A percentile compares a stretch with the other conserved stretches of the same genome.
These are phyloP conservation scores for Haliclona indistincta DNA, from an alignment of 37 sponge, comb jelly and placozoan species.

Conservation along the genomic window DNA sequence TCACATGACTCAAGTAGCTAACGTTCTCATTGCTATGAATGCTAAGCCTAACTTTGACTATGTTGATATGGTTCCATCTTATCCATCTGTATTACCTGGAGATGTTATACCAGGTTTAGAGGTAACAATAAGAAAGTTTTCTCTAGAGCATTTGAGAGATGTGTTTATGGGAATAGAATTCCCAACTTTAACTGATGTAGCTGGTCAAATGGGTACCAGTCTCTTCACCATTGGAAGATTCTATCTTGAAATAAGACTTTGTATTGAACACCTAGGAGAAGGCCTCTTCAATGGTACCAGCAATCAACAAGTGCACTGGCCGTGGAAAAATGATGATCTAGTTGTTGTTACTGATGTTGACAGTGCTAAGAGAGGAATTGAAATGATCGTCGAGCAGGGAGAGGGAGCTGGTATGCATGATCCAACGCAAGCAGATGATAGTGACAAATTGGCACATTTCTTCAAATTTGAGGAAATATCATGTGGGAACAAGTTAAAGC, in stretches of 20 bases:
- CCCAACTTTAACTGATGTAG: too few relatives aligned
- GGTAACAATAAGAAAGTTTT: neutral
- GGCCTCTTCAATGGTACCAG: neutral
- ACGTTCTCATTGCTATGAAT: slow-evolving; percentile 39
- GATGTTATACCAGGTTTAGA: slow-evolving; percentile 10
- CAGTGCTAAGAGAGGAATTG: slow-evolving; percentile 25
- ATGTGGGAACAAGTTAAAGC: neutral
- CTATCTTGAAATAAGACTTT: slow-evolving; percentile 9
- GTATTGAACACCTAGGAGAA: slow-evolving; percentile 23
- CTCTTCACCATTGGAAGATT: slow-evolving; percentile 29
- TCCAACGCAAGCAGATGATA: slow-evolving; percentile 1
- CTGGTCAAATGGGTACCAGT: too few relatives aligned
- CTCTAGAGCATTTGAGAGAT: slow-evolving; percentile 1
- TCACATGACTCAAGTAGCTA: slow-evolving; percentile 37
- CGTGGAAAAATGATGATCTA: slow-evolving; percentile 15
- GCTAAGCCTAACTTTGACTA: slow-evolving; percentile 20
- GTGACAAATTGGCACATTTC: slow-evolving; percentile 2
- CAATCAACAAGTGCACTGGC: slow-evolving; percentile 31
- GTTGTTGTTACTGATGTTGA: slow-evolving; percentile 6
- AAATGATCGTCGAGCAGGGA: slow-evolving; percentile 37
- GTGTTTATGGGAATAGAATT: slow-evolving; percentile 38
- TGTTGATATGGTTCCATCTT: neutral
- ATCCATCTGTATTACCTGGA: slow-evolving; percentile 32
- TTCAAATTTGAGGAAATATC: slow-evolving; percentile 42
- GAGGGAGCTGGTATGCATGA: slow-evolving; percentile 45